phyloP scores from a whole-genome alignment of 1,140 invertebrate genomes.

The Drosophila sucinea region DNA sequence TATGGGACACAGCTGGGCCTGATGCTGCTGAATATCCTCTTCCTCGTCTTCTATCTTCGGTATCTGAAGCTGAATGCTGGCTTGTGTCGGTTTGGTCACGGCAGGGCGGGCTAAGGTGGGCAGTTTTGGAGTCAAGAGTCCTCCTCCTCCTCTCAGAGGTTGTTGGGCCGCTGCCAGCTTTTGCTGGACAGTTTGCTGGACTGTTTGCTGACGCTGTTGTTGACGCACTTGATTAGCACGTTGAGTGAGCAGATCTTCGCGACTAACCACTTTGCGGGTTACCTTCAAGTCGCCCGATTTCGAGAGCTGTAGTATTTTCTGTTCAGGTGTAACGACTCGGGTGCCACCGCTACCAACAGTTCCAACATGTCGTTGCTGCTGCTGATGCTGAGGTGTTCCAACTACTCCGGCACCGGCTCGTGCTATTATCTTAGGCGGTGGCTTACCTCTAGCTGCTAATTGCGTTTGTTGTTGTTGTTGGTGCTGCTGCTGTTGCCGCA shows the following conservation, averaged over 20 bases:
- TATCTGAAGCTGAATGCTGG: constrained; percentile 16
- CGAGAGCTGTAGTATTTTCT: constrained; percentile 79
- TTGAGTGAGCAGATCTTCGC: constrained; percentile 65
- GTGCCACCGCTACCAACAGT: background rate
- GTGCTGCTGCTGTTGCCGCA: background rate
- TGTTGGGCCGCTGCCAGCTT: constrained; percentile 26
- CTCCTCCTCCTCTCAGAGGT: constrained; percentile 55
- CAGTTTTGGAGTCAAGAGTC: background rate
- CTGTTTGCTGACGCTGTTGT: constrained; percentile 51
- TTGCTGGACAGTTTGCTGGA: constrained; percentile 48
- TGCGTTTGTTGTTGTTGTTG: background rate
- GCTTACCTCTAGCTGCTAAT: constrained; percentile 3
- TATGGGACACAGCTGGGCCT: constrained; percentile 74
- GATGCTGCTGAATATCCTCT: constrained; percentile 63
- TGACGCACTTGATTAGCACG: constrained; percentile 51
- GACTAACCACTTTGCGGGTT: constrained; percentile 79
- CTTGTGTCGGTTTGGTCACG: background rate
- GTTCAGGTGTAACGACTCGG: constrained; percentile 74
- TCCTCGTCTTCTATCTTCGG: constrained; percentile 44
- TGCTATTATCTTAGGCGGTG: constrained; percentile 32
- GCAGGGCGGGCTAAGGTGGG: constrained; percentile 7
- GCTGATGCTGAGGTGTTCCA: constrained; percentile 32
- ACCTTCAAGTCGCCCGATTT: constrained; percentile 81
- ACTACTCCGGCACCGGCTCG: constrained; percentile 37
- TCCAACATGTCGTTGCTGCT: constrained; percentile 33